Base-by-base conservation (phyloP, 2,797 vertebrate genomes). In the Sphaeramia orbicularis region DNA sequence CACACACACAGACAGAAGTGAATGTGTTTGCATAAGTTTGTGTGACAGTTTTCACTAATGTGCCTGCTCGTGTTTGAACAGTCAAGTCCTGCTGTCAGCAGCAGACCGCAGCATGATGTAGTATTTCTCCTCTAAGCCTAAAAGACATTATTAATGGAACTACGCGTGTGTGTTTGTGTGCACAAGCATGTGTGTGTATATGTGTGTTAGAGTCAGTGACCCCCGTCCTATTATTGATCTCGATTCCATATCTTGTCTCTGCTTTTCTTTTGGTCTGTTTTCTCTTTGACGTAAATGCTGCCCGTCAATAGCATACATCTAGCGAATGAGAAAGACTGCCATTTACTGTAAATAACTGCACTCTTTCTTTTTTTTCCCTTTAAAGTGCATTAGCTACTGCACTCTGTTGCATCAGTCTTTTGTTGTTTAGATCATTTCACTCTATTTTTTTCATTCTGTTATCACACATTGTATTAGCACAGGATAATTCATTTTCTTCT, bases 401-500 rank as follows among this genome's bases (percentile, higher is more conserved):
- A 24, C 21, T 10, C 21, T 32, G 45, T 71, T 77, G 74, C 68
- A 60, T 81, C 74, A 64, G 32, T 81, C 74, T 75, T 59, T 58
- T 76, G 48, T 74, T 71, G 68, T 86, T 86, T 62, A 71, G 56
- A 81, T 83, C 45, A 36, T 59, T 62, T 72, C 36, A 40, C 50
- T 74, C 53, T 30, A 36, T 48, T 7, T 55, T 67, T 48, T 24
- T n/a, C 4, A 1, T 1, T 6, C 19, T 65, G 36, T 79, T 83
- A 79, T 76, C 71, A 44, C 52, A 50, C 44, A 58, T 81, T 86
- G 71, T 85, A 56, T 81, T 68, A 65, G 65, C 55, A 63, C 63
- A 44, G 45, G 50, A 79, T 83, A 68, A 76, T 80, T 87, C 55
- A 60, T 84, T 86, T 79, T 81, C 72, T 76, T 57, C 63, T 75